Evolutionary conservation across 2,888 invertebrate species (phyloP), one percentile per base, ranked within the genome.

Genomic region (Amphipyra tragopoginis): DNA sequence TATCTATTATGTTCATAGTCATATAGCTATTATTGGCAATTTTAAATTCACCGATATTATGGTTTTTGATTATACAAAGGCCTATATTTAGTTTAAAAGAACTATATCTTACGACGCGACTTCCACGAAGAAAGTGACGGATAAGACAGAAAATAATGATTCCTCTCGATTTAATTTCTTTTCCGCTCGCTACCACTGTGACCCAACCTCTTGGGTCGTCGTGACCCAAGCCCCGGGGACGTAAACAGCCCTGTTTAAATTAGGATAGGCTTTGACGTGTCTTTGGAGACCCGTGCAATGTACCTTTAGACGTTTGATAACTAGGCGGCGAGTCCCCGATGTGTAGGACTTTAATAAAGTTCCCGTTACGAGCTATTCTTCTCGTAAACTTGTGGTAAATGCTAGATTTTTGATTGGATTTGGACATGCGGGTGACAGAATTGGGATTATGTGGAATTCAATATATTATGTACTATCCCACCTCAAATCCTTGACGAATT

Each of bases 241-340:
- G 86, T 88, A 90, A 90, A 89, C 90, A 91, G 88, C 85, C 90
- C 92, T 91, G 91, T 91, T 91, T 93, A 92, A 93, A 92, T 93
- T 93, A 91, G 91, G 89, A 91, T 90, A 92, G 92, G 91, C 92
- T 92, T 89, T 90, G 92, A 91, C 91, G 85, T 91, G 90, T 89
- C 92, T 90, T 88, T 83, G 83, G 88, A 87, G 87, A 67, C 49
- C 51, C 60, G 60, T 60, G 70, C 72, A 68, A 70, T 75, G 63
- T 78, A 83, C 81, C 81, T 79, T 72, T 65, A 76, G 78, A 75
- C 77, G 53, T 70, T 66, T 79, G 81, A 82, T 83, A 84, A 82
- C 83, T 72, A 80, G 70, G 57, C 68, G 42, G 69, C 21, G 21
- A 21, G 55, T 69, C 76, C 71, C 73, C 43, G 33, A 29, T 15